phyloP scores from a whole-genome alignment of 2,797 vertebrate genomes.

The Acanthurus lineatus region DNA sequence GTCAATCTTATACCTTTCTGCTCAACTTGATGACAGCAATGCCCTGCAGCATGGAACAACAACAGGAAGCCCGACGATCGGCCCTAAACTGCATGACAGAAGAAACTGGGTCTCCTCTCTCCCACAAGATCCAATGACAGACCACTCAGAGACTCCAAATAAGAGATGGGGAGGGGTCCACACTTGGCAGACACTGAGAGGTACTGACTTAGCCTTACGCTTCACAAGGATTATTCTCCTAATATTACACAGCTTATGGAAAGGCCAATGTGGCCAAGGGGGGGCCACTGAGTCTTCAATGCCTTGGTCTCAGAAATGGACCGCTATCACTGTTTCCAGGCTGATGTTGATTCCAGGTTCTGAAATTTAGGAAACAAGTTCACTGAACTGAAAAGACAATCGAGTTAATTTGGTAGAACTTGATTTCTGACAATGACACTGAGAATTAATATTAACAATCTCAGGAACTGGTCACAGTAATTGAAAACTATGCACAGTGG shows the following conservation, averaged over 20 bases:
- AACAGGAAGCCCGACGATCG: conserved; percentile 69
- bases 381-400: background rate
- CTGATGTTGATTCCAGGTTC: conserved; percentile 27
- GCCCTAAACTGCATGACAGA: conserved; percentile 51
- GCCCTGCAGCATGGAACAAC: conserved; percentile 70
- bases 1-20: conserved; percentile 34
- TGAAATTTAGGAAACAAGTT: conserved; percentile 29
- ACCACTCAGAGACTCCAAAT: conserved; percentile 74
- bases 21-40: conserved; percentile 75
- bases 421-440: background rate
- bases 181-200: conserved; percentile 71
- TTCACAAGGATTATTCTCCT: conserved; percentile 87
- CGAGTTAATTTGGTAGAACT: background rate
- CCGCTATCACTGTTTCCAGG: conserved; percentile 28
- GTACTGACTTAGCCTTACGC: conserved; percentile 74
- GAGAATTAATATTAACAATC: background rate
- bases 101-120: conserved; percentile 76
- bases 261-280: conserved; percentile 65
- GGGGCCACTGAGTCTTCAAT: conserved; percentile 52
- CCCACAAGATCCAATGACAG: conserved; percentile 84
- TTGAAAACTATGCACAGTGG: background rate
- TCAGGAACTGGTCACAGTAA: background rate
- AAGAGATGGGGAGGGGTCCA: conserved; percentile 72
- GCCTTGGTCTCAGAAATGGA: conserved; percentile 52
- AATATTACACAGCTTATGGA: conserved; percentile 88